A percentile compares a stretch with the other conserved stretches of the same genome.
phyloP scores from a whole-genome alignment of 2,888 invertebrate genomes.

The Hyalella azteca region DNA sequence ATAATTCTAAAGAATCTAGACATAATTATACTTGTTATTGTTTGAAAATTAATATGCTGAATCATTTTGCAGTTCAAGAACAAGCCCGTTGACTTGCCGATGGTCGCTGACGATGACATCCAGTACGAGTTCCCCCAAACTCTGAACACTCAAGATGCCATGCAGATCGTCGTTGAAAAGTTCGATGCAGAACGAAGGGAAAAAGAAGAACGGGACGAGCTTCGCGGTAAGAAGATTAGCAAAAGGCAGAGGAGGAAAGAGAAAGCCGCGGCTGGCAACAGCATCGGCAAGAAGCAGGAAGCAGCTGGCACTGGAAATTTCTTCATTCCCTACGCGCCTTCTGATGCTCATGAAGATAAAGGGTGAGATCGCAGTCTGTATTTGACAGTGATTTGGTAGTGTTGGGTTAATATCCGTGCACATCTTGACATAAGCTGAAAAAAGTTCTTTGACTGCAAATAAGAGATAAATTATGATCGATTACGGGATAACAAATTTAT shows the following conservation, averaged over 20 bases:
- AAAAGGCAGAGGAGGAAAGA: slow-evolving; percentile 31
- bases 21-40: no score
- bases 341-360: slow-evolving; percentile 82
- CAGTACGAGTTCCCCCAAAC: slow-evolving; percentile 31
- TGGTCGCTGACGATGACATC: slow-evolving; percentile 5
- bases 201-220: slow-evolving; percentile 1
- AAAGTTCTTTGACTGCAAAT: no score
- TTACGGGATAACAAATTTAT: no score
- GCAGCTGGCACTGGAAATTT: slow-evolving; percentile 66
- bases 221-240: neutral
- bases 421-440: no score
- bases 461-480: no score
- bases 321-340: slow-evolving; percentile 84
- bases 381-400: no score
- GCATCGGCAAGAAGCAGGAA: slow-evolving; percentile 62
- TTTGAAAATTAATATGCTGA: no score
- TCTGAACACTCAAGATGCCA: neutral
- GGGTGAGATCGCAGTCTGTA: slow-evolving; percentile 72
- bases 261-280: slow-evolving; percentile 61
- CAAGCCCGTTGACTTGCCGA: neutral
- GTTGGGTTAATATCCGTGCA: no score
- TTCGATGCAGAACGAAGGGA: neutral
- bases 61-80: neutral
- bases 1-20: no score
- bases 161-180: neutral